A percentile compares a stretch with the other conserved stretches of the same genome.
These are phyloP conservation scores for Myripristis murdjan DNA, from an alignment of 2,797 vertebrate species.

Conservation along the genomic window DNA sequence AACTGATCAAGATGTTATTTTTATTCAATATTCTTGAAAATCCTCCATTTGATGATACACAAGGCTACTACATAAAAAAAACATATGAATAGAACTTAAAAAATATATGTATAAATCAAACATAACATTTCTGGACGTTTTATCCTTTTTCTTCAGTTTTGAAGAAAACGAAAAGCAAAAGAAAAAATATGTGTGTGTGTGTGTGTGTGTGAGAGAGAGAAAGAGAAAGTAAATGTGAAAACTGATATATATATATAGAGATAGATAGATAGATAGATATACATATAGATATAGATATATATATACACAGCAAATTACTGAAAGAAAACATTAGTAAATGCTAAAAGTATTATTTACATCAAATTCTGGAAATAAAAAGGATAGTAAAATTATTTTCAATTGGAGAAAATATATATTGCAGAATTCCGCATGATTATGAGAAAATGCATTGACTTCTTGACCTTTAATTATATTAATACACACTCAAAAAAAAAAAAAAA, in stretches of 20 bases:
- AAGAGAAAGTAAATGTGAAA: too few relatives aligned
- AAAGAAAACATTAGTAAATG: slow-evolving; percentile 16
- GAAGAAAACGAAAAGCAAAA: slow-evolving; percentile 28
- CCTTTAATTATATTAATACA: slow-evolving; percentile 34
- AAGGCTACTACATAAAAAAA: slow-evolving; percentile 27
- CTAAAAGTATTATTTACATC: slow-evolving; percentile 37
- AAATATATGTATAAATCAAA: slow-evolving; percentile 42
- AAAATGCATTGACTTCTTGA: slow-evolving; percentile 14
- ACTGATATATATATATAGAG: too few relatives aligned
- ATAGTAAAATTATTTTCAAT: background rate
- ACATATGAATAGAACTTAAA: slow-evolving; percentile 28
- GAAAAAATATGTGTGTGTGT: too few relatives aligned
- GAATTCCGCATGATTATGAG: slow-evolving; percentile 17
- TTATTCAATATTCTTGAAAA: slow-evolving; percentile 63
- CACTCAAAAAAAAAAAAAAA: slow-evolving; percentile 17
- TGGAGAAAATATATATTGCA: slow-evolving; percentile 23
- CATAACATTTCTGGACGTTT: background rate
- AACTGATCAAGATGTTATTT: slow-evolving; percentile 59
- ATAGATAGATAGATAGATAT: too few relatives aligned
- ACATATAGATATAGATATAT: slow-evolving; percentile 28
- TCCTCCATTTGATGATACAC: slow-evolving; percentile 49
- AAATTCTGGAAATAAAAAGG: slow-evolving; percentile 18
- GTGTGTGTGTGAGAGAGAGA: too few relatives aligned
- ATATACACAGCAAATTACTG: slow-evolving; percentile 4
- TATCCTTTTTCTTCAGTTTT: too few relatives aligned